Percentiles rank a stretch among this genome's conserved stretches.
Conservation (phyloP, 2,113 vertebrate species). For the Okapia johnstoni region DNA sequence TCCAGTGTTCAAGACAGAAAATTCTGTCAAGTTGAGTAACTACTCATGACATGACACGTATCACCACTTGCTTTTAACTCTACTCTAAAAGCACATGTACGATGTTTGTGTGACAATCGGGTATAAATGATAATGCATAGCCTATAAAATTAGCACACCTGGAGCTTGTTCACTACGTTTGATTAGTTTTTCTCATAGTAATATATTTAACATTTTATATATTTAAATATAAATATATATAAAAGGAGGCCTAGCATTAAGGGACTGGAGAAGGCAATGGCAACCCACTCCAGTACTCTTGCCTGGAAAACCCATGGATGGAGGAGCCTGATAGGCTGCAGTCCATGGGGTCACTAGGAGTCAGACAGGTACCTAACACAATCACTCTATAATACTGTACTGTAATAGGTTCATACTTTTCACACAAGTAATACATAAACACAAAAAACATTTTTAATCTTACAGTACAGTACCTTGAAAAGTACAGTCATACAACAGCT, state of each 20-base stretch:
- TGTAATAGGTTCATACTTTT: background rate
- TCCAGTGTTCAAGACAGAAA: background rate
- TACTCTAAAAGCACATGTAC: background rate
- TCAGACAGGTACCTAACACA: background rate
- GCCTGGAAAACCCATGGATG: too few species aligned
- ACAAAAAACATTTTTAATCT: background rate
- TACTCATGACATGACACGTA: background rate
- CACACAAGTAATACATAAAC: background rate
- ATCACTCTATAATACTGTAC: background rate
- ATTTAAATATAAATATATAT: background rate
- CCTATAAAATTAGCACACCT: background rate
- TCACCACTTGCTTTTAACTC: background rate
- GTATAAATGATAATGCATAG: background rate
- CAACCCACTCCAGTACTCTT: too few species aligned
- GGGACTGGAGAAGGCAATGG: background rate
- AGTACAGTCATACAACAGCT: background rate
- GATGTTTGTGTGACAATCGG: background rate
- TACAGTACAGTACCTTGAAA: background rate
- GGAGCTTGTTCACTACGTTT: background rate
- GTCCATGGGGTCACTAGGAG: too few species aligned
- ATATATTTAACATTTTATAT: background rate
- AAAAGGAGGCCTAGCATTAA: background rate
- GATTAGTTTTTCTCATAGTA: background rate
- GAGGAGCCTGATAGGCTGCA: too few species aligned
- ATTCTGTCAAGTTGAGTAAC: background rate